Conservation (phyloP, 2,888 invertebrate species). For the Copidosoma aretas region DNA sequence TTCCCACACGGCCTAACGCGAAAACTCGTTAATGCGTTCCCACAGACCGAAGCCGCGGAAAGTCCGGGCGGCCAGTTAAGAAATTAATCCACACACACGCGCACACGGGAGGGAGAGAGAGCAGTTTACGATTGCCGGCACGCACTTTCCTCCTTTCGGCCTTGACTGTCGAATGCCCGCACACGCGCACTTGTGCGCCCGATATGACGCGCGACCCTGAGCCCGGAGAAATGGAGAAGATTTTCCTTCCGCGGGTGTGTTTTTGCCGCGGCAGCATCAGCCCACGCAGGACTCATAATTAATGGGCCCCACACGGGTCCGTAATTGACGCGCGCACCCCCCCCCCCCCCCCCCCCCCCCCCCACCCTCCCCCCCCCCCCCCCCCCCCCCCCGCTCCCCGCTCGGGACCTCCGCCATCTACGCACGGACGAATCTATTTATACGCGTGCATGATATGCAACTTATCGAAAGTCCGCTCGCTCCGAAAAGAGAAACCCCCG, state of each 20-base stretch:
- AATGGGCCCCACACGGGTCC: neutral
- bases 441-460: too few relatives aligned
- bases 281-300: neutral
- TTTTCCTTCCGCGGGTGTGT: too few relatives aligned
- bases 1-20: neutral
- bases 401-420: too few relatives aligned
- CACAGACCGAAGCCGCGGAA: constrained; percentile 15
- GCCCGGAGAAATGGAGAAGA: neutral
- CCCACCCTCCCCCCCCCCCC: too few relatives aligned
- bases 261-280: neutral
- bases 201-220: neutral
- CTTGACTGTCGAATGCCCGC: neutral
- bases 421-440: too few relatives aligned
- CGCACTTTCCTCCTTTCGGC: neutral
- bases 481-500: neutral
- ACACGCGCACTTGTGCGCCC: neutral
- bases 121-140: neutral
- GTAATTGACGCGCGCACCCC: neutral
- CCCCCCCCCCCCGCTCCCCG: too few relatives aligned
- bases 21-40: constrained; percentile 32
- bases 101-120: too few relatives aligned
- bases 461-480: too few relatives aligned
- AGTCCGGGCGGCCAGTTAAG: neutral
- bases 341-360: neutral
- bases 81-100: constrained; percentile 16